These are phyloP conservation scores for Eugnorisma glareosa DNA, from an alignment of 2,888 invertebrate genomes.

Conservation along the genomic window DNA sequence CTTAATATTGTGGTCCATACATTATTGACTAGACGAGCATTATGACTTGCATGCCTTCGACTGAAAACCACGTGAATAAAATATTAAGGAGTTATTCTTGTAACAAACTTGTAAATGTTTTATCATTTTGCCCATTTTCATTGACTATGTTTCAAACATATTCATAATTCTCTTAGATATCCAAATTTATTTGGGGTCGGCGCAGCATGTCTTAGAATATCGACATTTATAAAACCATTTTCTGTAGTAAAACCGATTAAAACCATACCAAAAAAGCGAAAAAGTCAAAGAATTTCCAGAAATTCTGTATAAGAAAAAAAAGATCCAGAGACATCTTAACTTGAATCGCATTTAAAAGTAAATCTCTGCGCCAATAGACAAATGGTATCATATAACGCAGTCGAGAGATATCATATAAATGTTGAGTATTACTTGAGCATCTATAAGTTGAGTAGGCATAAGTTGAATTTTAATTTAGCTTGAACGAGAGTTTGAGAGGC, in stretches of 20 bases:
- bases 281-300: neutral
- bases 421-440: constrained; percentile 57
- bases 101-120: no score
- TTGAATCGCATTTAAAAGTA: constrained; percentile 37
- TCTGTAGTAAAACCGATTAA: neutral
- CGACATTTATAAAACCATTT: neutral
- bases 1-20: neutral
- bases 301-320: neutral
- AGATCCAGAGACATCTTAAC: constrained; percentile 9
- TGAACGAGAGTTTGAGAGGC: constrained; percentile 69
- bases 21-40: neutral
- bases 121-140: no score
- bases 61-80: neutral
- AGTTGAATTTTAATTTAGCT: constrained; percentile 72
- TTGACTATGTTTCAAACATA: no score
- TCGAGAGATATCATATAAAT: constrained; percentile 67
- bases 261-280: neutral
- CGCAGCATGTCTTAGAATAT: no score
- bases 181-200: no score
- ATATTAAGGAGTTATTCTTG: neutral
- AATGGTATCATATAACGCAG: constrained; percentile 56
- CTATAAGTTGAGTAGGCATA: constrained; percentile 44
- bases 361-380: constrained; percentile 39
- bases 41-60: neutral
- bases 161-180: no score